Conservation (phyloP, 2,797 vertebrate species). For the Melanotaenia trifasciata region DNA sequence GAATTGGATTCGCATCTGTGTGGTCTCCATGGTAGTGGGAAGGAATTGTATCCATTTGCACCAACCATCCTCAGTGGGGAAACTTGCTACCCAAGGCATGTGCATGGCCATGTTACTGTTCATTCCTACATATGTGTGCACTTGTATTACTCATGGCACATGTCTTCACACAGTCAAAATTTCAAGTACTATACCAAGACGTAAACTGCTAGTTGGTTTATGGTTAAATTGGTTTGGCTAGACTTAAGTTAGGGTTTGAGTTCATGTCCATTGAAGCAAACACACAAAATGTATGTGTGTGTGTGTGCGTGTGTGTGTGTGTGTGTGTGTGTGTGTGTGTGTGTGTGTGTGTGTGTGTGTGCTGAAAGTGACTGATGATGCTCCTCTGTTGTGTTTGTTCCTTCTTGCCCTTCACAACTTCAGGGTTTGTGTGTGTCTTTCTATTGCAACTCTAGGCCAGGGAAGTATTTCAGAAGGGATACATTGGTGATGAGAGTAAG, state of each 20-base stretch:
- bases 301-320: neutral
- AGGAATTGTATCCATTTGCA: conserved; percentile 3
- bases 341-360: neutral
- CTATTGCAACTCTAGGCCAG: conserved; percentile 46
- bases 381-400: conserved; percentile 35
- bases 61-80: conserved; percentile 4
- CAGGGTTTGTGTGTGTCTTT: conserved; percentile 54
- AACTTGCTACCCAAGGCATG: conserved; percentile 5
- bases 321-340: too few species aligned
- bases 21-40: neutral
- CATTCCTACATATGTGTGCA: neutral
- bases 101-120: conserved; percentile 8
- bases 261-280: neutral
- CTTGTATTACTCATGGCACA: neutral
- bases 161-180: neutral
- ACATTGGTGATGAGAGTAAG: conserved; percentile 13
- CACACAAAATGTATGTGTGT: neutral
- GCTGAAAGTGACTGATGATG: conserved; percentile 43
- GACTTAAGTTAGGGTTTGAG: neutral
- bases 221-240: neutral
- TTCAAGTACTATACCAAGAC: neutral
- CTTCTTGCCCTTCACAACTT: conserved; percentile 36
- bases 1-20: conserved; percentile 13
- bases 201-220: neutral
- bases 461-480: conserved; percentile 38